Evolutionary conservation across 2,113 vertebrate species (phyloP).

Genomic region (Cynocephalus volans): DNA sequence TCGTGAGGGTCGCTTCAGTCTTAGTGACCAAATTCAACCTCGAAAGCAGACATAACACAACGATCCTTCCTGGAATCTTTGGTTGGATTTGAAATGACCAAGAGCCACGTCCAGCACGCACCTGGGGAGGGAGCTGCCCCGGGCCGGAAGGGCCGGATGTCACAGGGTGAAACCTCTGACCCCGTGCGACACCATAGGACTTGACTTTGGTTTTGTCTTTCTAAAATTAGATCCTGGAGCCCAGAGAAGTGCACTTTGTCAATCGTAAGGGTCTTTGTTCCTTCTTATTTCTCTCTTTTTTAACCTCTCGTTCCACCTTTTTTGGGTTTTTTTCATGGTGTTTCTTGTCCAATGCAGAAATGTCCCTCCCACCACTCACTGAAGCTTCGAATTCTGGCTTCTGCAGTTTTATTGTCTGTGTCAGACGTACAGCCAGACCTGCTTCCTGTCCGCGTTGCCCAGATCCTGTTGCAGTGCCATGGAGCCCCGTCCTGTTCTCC

Average conservation of each 20-base stretch:
- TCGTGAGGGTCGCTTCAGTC: no score
- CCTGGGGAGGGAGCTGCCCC: slow-evolving; percentile 80
- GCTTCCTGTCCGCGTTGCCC: no score
- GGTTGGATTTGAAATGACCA: no score
- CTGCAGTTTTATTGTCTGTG: slow-evolving; percentile 94
- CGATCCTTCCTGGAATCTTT: no score
- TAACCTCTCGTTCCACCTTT: slow-evolving; percentile 76
- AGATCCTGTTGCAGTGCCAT: no score
- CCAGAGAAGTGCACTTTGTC: slow-evolving; percentile 93
- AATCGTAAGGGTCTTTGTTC: slow-evolving; percentile 87
- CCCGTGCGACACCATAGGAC: slow-evolving; percentile 85
- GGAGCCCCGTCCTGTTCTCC: no score
- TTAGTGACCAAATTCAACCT: no score
- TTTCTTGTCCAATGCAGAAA: slow-evolving; percentile 89
- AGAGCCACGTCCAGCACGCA: no score
- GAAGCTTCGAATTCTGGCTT: slow-evolving; percentile 91
- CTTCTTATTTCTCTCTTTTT: slow-evolving; percentile 60
- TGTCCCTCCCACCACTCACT: slow-evolving; percentile 89
- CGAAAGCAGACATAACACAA: no score
- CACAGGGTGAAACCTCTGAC: slow-evolving; percentile 84
- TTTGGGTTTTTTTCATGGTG: slow-evolving; percentile 81
- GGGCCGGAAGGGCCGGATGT: slow-evolving; percentile 77
- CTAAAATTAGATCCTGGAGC: slow-evolving; percentile 85
- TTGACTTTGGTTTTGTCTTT: slow-evolving; percentile 85
- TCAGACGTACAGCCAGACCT: no score